Base-by-base conservation (phyloP, 1,140 invertebrate genomes). In the Lordiphosa clarofinis region DNA sequence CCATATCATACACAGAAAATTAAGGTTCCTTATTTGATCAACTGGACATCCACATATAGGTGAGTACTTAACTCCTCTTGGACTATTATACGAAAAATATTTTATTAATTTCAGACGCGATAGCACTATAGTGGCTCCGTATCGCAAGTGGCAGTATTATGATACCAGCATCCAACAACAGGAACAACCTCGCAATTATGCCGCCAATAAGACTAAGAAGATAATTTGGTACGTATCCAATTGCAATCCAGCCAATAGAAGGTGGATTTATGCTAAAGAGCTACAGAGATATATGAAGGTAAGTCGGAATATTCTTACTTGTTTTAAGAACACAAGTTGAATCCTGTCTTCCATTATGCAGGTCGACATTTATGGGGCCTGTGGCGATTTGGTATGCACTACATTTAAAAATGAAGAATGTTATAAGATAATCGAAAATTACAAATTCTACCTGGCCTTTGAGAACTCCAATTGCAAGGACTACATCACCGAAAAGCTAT, bases 221-320 rank as follows among this genome's bases (percentile, higher is more conserved):
- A 96, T 98, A 3, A 97, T 97, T 33, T 99, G 97, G 97, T 98
- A 99, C 89, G 97, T 99, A n/a, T 98, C 97, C 13, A 98, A 99
- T 89, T 99, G 97, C 88, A 94, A 94, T 61, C 95, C 97, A 1
- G 92, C 94, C 50, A 99, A 98, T 88, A 93, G 94, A 12, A 91
- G 97, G 15, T 90, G 97, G 56, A 93, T 96, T 67, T 98, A 97
- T 90, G 96, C 97, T 7, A 93, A 94, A 60, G 94, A 97, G 88
- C 90, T 98, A 9, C 90, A 92, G 11, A 96, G 96, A 87, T 92
- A 96, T 89, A 98, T 98, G 57, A 91, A 93, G 68, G 88, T 89
- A 56, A 71, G 21, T 31, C 5, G 7, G 28, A 24, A 24, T 4
- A 6, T 24, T 5, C n/a, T n/a, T n/a, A n/a, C n/a, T n/a, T n/a